Conservation (phyloP, 1,140 invertebrate species). For the Telenomus remus region DNA sequence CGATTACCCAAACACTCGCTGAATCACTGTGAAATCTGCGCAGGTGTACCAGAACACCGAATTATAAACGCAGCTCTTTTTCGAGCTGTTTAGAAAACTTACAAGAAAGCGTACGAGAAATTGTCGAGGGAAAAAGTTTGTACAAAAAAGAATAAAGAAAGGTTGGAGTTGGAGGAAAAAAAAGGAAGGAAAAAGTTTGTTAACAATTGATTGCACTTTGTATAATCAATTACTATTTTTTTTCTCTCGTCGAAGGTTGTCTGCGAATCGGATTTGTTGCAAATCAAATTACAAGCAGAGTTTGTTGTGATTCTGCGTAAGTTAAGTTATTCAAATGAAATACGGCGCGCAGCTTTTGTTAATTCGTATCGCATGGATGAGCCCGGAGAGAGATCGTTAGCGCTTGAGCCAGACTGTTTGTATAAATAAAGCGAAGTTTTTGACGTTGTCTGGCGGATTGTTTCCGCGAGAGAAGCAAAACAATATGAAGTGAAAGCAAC, state of each 20-base stretch:
- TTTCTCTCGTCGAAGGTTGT: too few relatives aligned
- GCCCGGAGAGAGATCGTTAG: slow-evolving; percentile 42
- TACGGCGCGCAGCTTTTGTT: slow-evolving; percentile 11
- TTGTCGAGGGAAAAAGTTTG: neutral
- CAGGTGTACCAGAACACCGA: slow-evolving; percentile 33
- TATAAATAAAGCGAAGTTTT: slow-evolving; percentile 36
- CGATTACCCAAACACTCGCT: slow-evolving; percentile 64
- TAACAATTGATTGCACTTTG: too few relatives aligned
- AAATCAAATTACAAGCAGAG: neutral
- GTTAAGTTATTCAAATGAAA: slow-evolving; percentile 4
- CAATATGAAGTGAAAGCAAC: slow-evolving; percentile 67
- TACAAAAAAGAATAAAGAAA: too few relatives aligned
- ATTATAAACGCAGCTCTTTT: slow-evolving; percentile 12
- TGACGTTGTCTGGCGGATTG: slow-evolving; percentile 38
- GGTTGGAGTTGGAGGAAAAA: too few relatives aligned
- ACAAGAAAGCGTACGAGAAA: slow-evolving; percentile 22
- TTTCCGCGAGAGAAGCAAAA: slow-evolving; percentile 63
- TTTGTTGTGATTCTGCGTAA: neutral
- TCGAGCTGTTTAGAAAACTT: slow-evolving; percentile 30
- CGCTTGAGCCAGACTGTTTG: slow-evolving; percentile 28
- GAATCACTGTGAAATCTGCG: slow-evolving; percentile 57
- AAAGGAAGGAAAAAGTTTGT: neutral
- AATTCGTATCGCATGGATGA: slow-evolving; percentile 47
- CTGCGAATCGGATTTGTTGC: too few relatives aligned
- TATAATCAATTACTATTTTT: too few relatives aligned